Conservation (phyloP, 2,888 invertebrate species). For the Dicranocentrus wangi region DNA sequence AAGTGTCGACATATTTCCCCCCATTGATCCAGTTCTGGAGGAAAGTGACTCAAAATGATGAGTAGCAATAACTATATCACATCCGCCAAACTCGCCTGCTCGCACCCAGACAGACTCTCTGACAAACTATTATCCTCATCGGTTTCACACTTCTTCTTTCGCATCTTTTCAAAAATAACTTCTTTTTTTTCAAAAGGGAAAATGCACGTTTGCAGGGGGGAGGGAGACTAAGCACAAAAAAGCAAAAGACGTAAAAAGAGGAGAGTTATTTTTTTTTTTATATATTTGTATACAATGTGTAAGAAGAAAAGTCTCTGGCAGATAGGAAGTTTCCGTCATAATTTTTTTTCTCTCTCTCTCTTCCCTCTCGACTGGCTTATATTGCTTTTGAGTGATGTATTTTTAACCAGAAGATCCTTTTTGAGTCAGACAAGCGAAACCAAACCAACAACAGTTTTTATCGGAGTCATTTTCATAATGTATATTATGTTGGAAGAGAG, state of each 20-base stretch:
- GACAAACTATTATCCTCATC: conserved; percentile 31
- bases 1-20: neutral
- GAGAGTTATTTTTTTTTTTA: no score
- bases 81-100: conserved; percentile 11
- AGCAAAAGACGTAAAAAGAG: no score
- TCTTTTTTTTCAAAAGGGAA: neutral
- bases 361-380: conserved; percentile 41
- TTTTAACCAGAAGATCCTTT: conserved; percentile 36
- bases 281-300: neutral
- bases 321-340: conserved; percentile 32
- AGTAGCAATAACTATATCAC: neutral
- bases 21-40: conserved; percentile 30
- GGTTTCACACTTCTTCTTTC: conserved; percentile 19
- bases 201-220: no score
- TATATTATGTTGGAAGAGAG: no score
- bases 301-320: conserved; percentile 8
- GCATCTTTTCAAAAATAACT: neutral
- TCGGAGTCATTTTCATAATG: conserved; percentile 16
- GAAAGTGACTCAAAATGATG: conserved; percentile 9
- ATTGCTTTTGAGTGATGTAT: conserved; percentile 53
- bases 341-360: no score
- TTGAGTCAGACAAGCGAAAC: neutral
- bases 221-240: no score
- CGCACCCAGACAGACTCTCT: no score
- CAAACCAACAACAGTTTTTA: conserved; percentile 23